A percentile compares a stretch with the other conserved stretches of the same genome.
phyloP scores from a whole-genome alignment of 2,113 vertebrate species.

The Trematomus loennbergii region DNA sequence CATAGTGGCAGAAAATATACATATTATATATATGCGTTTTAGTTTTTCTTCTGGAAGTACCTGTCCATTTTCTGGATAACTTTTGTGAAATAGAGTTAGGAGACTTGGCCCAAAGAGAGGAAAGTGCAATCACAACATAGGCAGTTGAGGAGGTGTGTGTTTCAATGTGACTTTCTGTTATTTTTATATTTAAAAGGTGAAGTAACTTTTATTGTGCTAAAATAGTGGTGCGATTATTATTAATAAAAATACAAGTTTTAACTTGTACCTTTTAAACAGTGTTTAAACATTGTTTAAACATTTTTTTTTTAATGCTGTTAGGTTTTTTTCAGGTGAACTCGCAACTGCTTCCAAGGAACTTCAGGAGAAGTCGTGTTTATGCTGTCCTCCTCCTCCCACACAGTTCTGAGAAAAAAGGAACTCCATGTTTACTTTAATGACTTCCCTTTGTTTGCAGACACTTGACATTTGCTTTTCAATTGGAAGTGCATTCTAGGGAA shows the following conservation, averaged over 20 bases:
- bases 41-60: neutral
- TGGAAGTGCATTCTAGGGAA: neutral
- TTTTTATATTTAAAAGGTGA: too few species aligned
- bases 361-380: neutral
- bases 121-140: neutral
- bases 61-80: neutral
- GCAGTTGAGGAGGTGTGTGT: neutral
- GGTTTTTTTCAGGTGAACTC: neutral
- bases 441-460: constrained; percentile 24
- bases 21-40: neutral
- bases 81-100: neutral
- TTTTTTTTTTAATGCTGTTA: too few species aligned
- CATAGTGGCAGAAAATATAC: too few species aligned
- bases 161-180: neutral
- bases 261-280: too few species aligned
- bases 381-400: neutral
- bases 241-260: too few species aligned
- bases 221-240: too few species aligned
- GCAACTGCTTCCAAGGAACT: neutral
- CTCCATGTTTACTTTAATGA: constrained; percentile 6
- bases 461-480: neutral
- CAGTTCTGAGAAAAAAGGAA: constrained; percentile 5
- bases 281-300: too few species aligned
- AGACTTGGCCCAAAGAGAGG: neutral
- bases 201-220: too few species aligned